Conservation (phyloP, 2,888 invertebrate genomes). For the Coecobrya sp. region DNA sequence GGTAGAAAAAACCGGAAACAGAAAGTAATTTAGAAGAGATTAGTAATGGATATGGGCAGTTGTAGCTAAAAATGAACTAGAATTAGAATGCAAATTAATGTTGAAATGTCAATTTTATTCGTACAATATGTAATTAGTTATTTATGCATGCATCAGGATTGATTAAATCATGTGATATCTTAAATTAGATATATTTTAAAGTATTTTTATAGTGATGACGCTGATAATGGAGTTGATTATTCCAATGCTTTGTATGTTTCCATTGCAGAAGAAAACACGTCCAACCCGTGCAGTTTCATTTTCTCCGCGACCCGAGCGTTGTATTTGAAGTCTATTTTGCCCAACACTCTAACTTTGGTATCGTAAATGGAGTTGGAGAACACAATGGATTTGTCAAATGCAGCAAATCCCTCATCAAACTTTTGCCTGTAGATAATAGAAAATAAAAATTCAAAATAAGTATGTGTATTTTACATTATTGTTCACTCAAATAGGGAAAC, state of each 20-base stretch:
- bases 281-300: constrained; percentile 55
- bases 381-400: constrained; percentile 74
- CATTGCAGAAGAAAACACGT: neutral
- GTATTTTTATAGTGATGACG: constrained; percentile 16
- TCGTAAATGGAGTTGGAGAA: constrained; percentile 64
- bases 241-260: constrained; percentile 34
- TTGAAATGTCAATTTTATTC: constrained; percentile 4
- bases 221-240: neutral
- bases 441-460: neutral
- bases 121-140: neutral
- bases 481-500: neutral
- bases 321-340: constrained; percentile 72
- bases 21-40: neutral
- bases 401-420: constrained; percentile 68
- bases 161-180: neutral
- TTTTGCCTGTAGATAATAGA: constrained; percentile 57
- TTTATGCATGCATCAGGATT: neutral
- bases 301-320: constrained; percentile 59
- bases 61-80: neutral
- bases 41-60: neutral
- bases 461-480: neutral
- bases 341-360: constrained; percentile 60
- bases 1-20: constrained; percentile 11
- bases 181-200: constrained; percentile 8
- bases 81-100: neutral